phyloP scores from a whole-genome alignment of 2,113 vertebrate species.

The Otolemur garnettii region DNA sequence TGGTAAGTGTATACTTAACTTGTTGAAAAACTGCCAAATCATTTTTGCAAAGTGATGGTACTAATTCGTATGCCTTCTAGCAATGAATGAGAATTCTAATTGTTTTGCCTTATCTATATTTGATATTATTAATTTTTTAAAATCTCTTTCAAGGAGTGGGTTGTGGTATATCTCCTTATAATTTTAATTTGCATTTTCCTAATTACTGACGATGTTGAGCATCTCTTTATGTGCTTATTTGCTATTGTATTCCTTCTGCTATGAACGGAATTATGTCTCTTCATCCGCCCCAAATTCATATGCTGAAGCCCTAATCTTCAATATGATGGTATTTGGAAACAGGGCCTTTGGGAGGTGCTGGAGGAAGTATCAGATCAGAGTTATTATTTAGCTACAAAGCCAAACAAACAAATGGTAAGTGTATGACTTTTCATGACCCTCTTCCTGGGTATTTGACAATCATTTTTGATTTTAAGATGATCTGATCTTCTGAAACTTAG shows the following conservation, averaged over 20 bases:
- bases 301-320: too few relatives aligned
- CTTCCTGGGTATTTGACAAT: neutral
- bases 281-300: too few relatives aligned
- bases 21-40: neutral
- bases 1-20: neutral
- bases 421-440: neutral
- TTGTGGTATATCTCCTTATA: neutral
- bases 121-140: neutral
- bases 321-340: too few relatives aligned
- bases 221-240: too few relatives aligned
- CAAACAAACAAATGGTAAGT: neutral
- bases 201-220: neutral
- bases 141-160: neutral
- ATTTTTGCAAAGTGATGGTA: neutral
- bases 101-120: neutral
- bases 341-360: neutral
- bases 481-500: neutral
- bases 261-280: too few relatives aligned
- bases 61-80: neutral
- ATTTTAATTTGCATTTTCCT: neutral
- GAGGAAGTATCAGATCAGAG: neutral
- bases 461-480: neutral
- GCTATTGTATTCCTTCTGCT: too few relatives aligned
- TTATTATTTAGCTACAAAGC: neutral
- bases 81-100: neutral